Percentiles rank a stretch among this genome's conserved stretches.
Conservation (phyloP, 2,888 invertebrate species). For the Drosophila subsilvestris region DNA sequence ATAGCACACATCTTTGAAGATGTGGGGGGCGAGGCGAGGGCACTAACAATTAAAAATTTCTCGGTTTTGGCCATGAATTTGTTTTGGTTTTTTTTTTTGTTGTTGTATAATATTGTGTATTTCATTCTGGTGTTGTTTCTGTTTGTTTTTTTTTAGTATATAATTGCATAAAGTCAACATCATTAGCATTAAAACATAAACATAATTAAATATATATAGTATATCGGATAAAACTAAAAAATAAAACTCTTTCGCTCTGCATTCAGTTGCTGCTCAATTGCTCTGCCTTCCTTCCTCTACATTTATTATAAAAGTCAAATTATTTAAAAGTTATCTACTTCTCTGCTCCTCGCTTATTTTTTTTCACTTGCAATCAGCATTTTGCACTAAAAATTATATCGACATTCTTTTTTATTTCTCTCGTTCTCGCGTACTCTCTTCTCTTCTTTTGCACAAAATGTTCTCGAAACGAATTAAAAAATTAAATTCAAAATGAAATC, state of each 20-base stretch:
- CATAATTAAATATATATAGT: constrained; percentile 63
- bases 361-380: constrained; percentile 58
- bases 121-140: constrained; percentile 69
- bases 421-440: constrained; percentile 15
- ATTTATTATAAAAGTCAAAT: constrained; percentile 53
- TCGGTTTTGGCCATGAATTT: constrained; percentile 35
- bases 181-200: constrained; percentile 60
- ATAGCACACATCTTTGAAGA: constrained; percentile 32
- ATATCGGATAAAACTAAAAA: constrained; percentile 59
- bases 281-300: constrained; percentile 21
- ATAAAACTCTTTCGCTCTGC: constrained; percentile 52
- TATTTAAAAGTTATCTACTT: constrained; percentile 37
- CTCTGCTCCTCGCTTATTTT: background rate
- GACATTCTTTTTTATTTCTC: constrained; percentile 63
- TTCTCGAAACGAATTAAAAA: constrained; percentile 24
- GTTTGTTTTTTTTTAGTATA: constrained; percentile 60
- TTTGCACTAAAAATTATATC: constrained; percentile 72
- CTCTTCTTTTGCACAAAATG: constrained; percentile 22
- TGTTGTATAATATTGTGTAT: constrained; percentile 65
- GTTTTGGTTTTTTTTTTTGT: constrained; percentile 42
- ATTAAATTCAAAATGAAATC: constrained; percentile 36
- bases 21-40: background rate
- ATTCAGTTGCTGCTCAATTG: constrained; percentile 12
- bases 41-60: constrained; percentile 29
- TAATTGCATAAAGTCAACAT: constrained; percentile 72